Conservation (phyloP, 2,797 vertebrate genomes). For the Poecilia velifera region DNA sequence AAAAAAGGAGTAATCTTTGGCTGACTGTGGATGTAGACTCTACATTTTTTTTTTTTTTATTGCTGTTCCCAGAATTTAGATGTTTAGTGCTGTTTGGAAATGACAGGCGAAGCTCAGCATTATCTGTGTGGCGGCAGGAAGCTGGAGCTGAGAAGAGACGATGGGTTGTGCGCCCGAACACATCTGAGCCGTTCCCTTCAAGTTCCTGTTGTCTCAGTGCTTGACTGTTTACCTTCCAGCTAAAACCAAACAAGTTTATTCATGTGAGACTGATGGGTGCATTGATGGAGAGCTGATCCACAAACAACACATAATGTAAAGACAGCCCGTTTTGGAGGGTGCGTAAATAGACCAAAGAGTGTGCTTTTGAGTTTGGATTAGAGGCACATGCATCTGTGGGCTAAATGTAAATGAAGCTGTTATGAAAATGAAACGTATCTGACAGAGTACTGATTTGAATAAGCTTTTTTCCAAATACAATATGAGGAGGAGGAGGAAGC, state of each 20-base stretch:
- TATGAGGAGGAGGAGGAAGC: conserved; percentile 9
- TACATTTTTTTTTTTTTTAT: not conserved
- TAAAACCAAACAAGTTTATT: conserved; percentile 45
- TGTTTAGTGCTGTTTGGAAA: conserved; percentile 1
- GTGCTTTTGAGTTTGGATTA: conserved; percentile 48
- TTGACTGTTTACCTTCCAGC: conserved; percentile 34
- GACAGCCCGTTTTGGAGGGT: conserved; percentile 11
- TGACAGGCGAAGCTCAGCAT: not conserved
- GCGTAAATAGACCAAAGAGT: conserved; percentile 37
- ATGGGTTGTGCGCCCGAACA: not conserved
- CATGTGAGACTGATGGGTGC: conserved; percentile 26
- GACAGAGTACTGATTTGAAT: conserved; percentile 39
- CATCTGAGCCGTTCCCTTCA: not conserved
- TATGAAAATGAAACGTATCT: conserved; percentile 23
- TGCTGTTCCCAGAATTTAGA: not conserved
- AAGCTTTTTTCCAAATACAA: conserved; percentile 38
- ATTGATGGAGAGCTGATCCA: conserved; percentile 35
- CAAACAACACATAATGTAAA: conserved; percentile 12
- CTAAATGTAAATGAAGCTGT: conserved; percentile 26
- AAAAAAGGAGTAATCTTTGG: not conserved
- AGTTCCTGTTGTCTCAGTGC: not conserved
- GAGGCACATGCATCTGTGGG: conserved; percentile 25
- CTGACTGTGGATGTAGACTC: not conserved
- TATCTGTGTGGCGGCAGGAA: not conserved
- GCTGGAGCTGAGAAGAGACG: not conserved